Conservation (phyloP, 1,140 invertebrate species). For the Parapsyche elsis region DNA sequence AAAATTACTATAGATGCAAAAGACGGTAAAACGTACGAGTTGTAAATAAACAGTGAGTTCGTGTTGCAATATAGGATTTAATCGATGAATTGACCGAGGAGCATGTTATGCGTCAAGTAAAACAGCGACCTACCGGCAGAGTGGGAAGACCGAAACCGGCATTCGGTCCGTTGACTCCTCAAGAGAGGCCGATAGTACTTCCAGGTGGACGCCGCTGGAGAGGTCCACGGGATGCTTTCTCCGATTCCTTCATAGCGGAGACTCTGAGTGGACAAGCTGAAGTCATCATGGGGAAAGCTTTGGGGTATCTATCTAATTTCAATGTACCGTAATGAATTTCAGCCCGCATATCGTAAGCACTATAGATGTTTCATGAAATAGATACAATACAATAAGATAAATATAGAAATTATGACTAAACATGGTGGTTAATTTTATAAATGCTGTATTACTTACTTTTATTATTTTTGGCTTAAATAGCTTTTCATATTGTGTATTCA, state of each 20-base stretch:
- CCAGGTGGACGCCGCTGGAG: conserved; percentile 80
- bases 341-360: not conserved
- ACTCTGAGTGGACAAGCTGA: conserved; percentile 79
- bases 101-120: conserved; percentile 62
- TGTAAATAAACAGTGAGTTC: conserved; percentile 12
- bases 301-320: conserved; percentile 70
- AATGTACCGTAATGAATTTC: not conserved
- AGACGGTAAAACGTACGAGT: not conserved
- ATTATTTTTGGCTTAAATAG: no score
- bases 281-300: conserved; percentile 78
- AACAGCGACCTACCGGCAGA: conserved; percentile 59
- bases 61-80: conserved; percentile 59
- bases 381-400: not conserved
- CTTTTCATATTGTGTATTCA: no score
- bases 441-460: no score
- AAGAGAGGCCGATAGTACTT: conserved; percentile 70
- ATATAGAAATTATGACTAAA: no score
- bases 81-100: conserved; percentile 63
- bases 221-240: conserved; percentile 79
- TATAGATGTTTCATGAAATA: not conserved
- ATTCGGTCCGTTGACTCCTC: conserved; percentile 68
- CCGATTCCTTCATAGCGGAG: conserved; percentile 82
- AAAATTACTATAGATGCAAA: conserved; percentile 1
- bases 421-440: no score
- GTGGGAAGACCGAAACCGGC: conserved; percentile 60